A percentile compares a stretch with the other conserved stretches of the same genome.
Conservation (phyloP, 2,888 invertebrate genomes). For the Macaria liturata region DNA sequence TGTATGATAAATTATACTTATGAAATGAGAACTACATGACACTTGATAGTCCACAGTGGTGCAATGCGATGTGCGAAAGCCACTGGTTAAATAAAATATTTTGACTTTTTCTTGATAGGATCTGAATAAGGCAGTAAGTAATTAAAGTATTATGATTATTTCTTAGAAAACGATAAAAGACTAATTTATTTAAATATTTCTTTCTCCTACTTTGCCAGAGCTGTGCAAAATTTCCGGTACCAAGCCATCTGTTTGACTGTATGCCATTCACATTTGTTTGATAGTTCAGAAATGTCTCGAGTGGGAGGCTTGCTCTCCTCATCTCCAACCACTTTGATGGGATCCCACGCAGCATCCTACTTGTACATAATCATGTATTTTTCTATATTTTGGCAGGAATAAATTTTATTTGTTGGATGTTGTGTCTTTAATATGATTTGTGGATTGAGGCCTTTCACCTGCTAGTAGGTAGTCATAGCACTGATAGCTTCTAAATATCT, state of each 20-base stretch:
- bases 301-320: slow-evolving; percentile 33
- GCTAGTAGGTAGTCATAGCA: slow-evolving; percentile 43
- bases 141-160: no score
- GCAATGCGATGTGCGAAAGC: no score
- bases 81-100: no score
- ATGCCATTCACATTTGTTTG: slow-evolving; percentile 29
- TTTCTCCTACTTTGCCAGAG: slow-evolving; percentile 12
- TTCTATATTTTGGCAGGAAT: slow-evolving; percentile 15
- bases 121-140: no score
- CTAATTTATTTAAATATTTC: background rate
- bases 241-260: slow-evolving; percentile 15
- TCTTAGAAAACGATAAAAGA: no score
- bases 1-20: no score
- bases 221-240: slow-evolving; percentile 20
- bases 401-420: slow-evolving; percentile 11
- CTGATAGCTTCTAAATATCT: slow-evolving; percentile 11
- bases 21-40: no score
- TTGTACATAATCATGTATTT: slow-evolving; percentile 13
- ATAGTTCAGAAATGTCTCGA: slow-evolving; percentile 29
- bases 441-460: slow-evolving; percentile 41
- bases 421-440: slow-evolving; percentile 19
- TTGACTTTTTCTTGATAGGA: no score
- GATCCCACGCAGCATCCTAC: slow-evolving; percentile 43
- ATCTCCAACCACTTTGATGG: slow-evolving; percentile 41
- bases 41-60: no score